Conservation (phyloP, 2,113 vertebrate species). For the Coturnix japonica region DNA sequence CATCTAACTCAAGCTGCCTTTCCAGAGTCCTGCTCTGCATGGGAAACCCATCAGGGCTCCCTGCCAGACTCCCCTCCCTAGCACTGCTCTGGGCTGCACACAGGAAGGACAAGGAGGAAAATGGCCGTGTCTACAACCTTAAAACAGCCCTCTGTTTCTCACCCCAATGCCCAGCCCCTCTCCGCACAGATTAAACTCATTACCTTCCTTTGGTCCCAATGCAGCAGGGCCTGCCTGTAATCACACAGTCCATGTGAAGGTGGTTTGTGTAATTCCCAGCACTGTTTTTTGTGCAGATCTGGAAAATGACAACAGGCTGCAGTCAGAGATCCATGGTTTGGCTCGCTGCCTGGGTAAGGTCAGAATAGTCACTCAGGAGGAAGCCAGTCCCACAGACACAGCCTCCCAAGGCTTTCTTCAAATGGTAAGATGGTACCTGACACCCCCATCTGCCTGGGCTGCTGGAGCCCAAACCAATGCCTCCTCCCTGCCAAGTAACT, state of each 20-base stretch:
- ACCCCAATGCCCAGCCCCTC: neutral
- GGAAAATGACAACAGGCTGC: slow-evolving; percentile 20
- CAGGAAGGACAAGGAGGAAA: neutral
- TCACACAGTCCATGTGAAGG: slow-evolving; percentile 95
- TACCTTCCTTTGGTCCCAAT: slow-evolving; percentile 98
- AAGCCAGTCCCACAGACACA: neutral
- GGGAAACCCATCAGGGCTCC: neutral
- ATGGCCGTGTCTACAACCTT: neutral
- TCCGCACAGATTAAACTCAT: neutral
- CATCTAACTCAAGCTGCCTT: neutral
- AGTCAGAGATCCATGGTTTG: neutral
- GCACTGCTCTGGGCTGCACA: neutral
- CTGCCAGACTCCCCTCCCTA: neutral
- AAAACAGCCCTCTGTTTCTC: neutral
- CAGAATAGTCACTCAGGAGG: neutral
- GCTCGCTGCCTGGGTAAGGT: neutral
- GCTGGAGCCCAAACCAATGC: neutral
- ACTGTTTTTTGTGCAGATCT: slow-evolving; percentile 97
- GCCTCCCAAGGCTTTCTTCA: neutral
- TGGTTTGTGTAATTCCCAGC: slow-evolving; percentile 96
- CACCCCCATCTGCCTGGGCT: neutral
- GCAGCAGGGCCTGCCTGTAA: slow-evolving; percentile 96
- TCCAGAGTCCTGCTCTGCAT: neutral
- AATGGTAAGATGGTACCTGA: neutral
- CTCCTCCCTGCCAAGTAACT: neutral